A percentile compares a stretch with the other conserved stretches of the same genome.
phyloP scores from a whole-genome alignment of 2,888 invertebrate genomes.

The Agonopterix heracliana region DNA sequence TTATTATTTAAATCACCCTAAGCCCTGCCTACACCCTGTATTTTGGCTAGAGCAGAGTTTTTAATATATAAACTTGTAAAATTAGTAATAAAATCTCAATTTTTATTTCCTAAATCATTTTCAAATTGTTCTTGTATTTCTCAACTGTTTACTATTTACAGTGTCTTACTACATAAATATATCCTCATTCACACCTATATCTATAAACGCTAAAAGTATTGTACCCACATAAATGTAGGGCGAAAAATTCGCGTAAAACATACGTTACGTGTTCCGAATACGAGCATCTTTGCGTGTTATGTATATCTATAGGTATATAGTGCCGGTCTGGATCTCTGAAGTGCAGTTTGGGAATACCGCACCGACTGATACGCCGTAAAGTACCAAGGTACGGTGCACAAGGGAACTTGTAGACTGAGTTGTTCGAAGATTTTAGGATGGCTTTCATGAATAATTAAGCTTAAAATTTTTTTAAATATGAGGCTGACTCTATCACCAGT shows the following conservation, averaged over 20 bases:
- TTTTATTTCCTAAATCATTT: too few species aligned
- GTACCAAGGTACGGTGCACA: slow-evolving; percentile 37
- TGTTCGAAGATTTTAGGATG: slow-evolving; percentile 20
- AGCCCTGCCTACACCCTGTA: too few species aligned
- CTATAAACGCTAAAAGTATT: slow-evolving; percentile 7
- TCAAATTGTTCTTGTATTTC: too few species aligned
- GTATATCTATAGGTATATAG: slow-evolving; percentile 6
- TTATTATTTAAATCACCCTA: too few species aligned
- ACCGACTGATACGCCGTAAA: slow-evolving; percentile 73
- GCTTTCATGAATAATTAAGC: neutral
- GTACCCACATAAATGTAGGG: slow-evolving; percentile 29
- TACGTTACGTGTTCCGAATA: slow-evolving; percentile 55
- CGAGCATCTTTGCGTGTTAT: slow-evolving; percentile 23
- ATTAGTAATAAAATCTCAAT: too few species aligned
- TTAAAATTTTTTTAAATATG: neutral
- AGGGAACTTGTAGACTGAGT: slow-evolving; percentile 19
- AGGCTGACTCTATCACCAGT: too few species aligned
- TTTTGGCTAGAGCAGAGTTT: too few species aligned
- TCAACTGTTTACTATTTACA: too few species aligned
- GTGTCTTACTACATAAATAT: neutral
- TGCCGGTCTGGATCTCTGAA: slow-evolving; percentile 48
- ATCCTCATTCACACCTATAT: slow-evolving; percentile 1
- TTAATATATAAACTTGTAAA: too few species aligned
- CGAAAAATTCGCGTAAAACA: slow-evolving; percentile 48
- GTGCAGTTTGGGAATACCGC: slow-evolving; percentile 76